Conservation (phyloP, 1,140 invertebrate species). For the Ostrea denselamellosa region DNA sequence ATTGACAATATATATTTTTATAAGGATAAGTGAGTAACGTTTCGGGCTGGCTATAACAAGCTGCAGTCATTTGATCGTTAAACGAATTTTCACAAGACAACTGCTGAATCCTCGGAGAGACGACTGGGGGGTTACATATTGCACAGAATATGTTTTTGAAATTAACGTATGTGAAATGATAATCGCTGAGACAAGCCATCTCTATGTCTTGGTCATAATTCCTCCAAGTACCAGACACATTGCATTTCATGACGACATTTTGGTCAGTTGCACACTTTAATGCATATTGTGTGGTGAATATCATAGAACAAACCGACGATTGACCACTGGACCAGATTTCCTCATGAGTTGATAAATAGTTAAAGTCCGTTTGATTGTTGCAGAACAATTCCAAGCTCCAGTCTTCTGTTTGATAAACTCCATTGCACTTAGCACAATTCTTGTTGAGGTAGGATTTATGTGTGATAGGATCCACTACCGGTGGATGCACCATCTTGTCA, state of each 20-base stretch:
- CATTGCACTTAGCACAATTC: background rate
- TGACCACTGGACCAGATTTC: background rate
- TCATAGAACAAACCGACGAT: background rate
- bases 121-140: background rate
- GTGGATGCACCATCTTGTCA: background rate
- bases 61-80: background rate
- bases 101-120: background rate
- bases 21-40: background rate
- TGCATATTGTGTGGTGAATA: background rate
- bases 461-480: background rate
- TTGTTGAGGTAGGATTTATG: background rate
- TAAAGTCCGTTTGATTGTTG: background rate
- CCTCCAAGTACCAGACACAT: background rate
- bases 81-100: background rate
- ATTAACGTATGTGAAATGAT: background rate
- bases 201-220: background rate
- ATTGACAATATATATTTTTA: background rate
- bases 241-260: background rate
- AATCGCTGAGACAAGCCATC: background rate
- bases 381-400: background rate
- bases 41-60: background rate
- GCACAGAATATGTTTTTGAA: background rate
- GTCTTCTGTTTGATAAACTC: background rate
- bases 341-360: background rate
- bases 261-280: background rate